Percentiles rank a stretch among this genome's conserved stretches.
These are phyloP conservation scores for Perizoma affinitatum DNA, from an alignment of 2,888 invertebrate genomes.

Conservation along the genomic window DNA sequence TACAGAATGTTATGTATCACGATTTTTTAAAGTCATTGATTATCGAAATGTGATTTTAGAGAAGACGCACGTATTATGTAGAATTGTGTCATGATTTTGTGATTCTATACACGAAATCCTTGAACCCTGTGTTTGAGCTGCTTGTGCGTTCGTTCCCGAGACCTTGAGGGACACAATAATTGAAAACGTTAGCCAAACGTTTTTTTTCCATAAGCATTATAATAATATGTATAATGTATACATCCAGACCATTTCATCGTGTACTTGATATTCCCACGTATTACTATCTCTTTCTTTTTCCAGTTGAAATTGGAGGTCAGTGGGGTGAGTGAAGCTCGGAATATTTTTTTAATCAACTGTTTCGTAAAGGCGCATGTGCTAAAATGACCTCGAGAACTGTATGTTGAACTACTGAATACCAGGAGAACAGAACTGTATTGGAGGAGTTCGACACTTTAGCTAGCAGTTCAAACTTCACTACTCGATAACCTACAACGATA, in stretches of 20 bases:
- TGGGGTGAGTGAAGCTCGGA: not conserved
- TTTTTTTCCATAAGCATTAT: too few relatives aligned
- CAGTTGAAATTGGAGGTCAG: not conserved
- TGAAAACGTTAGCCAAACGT: too few relatives aligned
- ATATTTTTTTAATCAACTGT: not conserved
- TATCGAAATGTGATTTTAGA: conserved; percentile 10
- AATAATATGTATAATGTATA: too few relatives aligned
- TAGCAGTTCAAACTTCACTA: not conserved
- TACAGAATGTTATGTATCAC: not conserved
- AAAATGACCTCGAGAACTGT: conserved; percentile 10
- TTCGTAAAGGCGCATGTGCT: conserved; percentile 3
- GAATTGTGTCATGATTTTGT: conserved; percentile 1
- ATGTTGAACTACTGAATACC: conserved; percentile 11
- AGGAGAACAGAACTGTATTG: conserved; percentile 17
- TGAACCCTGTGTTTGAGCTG: not conserved
- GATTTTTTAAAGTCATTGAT: not conserved
- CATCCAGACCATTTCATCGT: too few relatives aligned
- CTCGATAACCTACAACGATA: not conserved
- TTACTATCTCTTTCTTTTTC: not conserved
- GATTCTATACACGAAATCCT: not conserved
- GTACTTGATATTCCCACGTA: too few relatives aligned
- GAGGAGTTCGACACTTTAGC: conserved; percentile 1
- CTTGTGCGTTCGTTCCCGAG: too few relatives aligned
- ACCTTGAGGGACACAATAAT: too few relatives aligned
- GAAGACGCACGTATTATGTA: not conserved